Evolutionary conservation across 1,140 invertebrate species (phyloP), one percentile per base, ranked within the genome.

Genomic region (Chymomyza costata): DNA sequence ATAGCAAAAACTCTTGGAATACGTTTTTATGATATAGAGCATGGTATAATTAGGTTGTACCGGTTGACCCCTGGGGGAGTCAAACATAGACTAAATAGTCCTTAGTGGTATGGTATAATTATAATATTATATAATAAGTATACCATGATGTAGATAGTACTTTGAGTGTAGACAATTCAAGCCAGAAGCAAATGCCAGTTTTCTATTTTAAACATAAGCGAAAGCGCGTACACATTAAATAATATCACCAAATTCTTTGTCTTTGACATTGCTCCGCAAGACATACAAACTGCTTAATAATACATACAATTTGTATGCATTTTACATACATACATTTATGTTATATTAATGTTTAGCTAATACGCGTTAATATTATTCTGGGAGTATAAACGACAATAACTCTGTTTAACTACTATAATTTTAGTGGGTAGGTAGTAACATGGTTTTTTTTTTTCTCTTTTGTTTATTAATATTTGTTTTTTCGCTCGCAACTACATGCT

Each of bases 161-260:
- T 63, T 64, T 64, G 39, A 38, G 8, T 56, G 61, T 65, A 65
- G 58, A 38, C 41, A 50, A 46, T 54, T 59, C 37, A 48, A 54
- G 52, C 43, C 61, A 41, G 25, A 76, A 74, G 69, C 69, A 74
- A 60, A 39, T 34, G 28, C 14, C 48, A 47, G 46, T 57, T 49
- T 48, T 32, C 41, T 44, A 34, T 57, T 69, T 32, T n/a, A n/a
- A 56, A 40, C 52, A 41, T 66, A 65, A 64, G 64, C 64, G 60
- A 65, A 73, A 63, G 63, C 73, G 73, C n/a, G n/a, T n/a, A n/a
- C 67, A 71, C 73, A 67, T 35, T 78, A 82, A 82, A 82, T 80
- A 82, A 82, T 82, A 82, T 82, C 78, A 82, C 78, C 80, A 58
- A 82, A 82, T 71, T 63, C 43, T 31, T 53, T 32, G 47, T 32